A percentile compares a stretch with the other conserved stretches of the same genome.
These are phyloP conservation scores for Melikaiella ostensackeni DNA, from an alignment of 2,888 invertebrate species.

Conservation along the genomic window DNA sequence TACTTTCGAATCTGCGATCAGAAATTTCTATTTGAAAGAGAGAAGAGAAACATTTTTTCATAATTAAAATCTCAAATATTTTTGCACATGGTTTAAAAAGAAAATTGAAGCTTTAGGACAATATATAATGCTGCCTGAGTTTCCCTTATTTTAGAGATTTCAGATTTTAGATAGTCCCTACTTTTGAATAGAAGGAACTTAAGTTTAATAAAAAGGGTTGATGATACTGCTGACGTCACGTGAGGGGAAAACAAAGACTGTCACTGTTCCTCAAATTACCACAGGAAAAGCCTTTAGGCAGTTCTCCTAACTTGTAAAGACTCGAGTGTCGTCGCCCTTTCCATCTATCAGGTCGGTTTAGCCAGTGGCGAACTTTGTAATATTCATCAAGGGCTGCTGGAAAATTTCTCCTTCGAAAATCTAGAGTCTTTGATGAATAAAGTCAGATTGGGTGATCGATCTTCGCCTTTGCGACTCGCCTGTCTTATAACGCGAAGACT, in stretches of 20 bases:
- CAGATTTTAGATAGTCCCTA: neutral
- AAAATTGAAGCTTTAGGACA: too few relatives aligned
- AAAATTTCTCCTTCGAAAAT: neutral
- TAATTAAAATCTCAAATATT: too few relatives aligned
- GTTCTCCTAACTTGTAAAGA: neutral
- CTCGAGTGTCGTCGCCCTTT: constrained; percentile 8
- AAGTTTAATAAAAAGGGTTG: neutral
- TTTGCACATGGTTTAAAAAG: too few relatives aligned
- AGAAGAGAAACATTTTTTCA: too few relatives aligned
- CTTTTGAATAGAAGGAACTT: neutral
- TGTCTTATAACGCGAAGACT: neutral
- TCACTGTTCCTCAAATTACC: constrained; percentile 13
- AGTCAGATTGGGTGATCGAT: constrained; percentile 19
- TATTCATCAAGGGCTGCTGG: constrained; percentile 16
- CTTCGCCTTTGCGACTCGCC: neutral
- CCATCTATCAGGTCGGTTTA: constrained; percentile 23
- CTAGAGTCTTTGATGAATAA: constrained; percentile 5
- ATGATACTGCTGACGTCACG: neutral
- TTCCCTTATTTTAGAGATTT: neutral
- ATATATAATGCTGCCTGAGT: too few relatives aligned
- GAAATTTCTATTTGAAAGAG: too few relatives aligned
- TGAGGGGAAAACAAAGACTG: constrained; percentile 2
- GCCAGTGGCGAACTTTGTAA: constrained; percentile 16
- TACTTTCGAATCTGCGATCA: too few relatives aligned
- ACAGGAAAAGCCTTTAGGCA: neutral